Evolutionary conservation across 2,797 vertebrate genomes (phyloP).

Genomic region (Gobionotothen gibberifrons): DNA sequence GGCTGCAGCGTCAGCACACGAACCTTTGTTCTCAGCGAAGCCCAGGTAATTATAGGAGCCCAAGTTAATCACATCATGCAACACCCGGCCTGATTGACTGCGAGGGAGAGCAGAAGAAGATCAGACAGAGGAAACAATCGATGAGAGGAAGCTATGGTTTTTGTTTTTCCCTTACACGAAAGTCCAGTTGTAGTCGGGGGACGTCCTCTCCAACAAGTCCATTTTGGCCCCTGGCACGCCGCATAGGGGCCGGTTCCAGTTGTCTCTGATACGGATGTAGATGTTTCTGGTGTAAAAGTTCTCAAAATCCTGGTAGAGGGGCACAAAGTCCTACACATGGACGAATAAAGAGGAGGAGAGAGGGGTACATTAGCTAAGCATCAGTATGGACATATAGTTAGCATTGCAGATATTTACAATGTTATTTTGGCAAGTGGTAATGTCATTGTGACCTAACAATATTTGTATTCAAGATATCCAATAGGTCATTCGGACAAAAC

Average conservation of each 20-base stretch:
- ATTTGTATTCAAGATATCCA: no score
- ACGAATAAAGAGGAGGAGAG: not conserved
- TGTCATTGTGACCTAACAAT: no score
- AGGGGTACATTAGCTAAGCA: not conserved
- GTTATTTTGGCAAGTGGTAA: no score
- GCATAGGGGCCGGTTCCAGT: slow-evolving; percentile 93
- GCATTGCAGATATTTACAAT: no score
- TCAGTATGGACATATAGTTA: not conserved
- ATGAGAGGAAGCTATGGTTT: slow-evolving; percentile 10
- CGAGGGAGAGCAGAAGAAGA: slow-evolving; percentile 11
- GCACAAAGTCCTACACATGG: slow-evolving; percentile 91
- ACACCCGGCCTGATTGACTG: slow-evolving; percentile 90
- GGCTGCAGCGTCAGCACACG: slow-evolving; percentile 87
- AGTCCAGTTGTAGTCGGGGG: slow-evolving; percentile 95
- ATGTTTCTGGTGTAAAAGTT: slow-evolving; percentile 95
- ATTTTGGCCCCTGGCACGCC: slow-evolving; percentile 92
- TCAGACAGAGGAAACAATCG: slow-evolving; percentile 26
- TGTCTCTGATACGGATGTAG: slow-evolving; percentile 95
- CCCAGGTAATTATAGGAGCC: slow-evolving; percentile 98
- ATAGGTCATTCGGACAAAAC: no score
- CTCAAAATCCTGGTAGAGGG: slow-evolving; percentile 96
- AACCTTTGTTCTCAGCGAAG: slow-evolving; percentile 90
- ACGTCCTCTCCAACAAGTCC: slow-evolving; percentile 90
- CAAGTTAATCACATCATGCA: slow-evolving; percentile 94
- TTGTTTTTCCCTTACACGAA: slow-evolving; percentile 87